Conservation (phyloP, 1,140 invertebrate genomes). For the Heliothis subflexa region DNA sequence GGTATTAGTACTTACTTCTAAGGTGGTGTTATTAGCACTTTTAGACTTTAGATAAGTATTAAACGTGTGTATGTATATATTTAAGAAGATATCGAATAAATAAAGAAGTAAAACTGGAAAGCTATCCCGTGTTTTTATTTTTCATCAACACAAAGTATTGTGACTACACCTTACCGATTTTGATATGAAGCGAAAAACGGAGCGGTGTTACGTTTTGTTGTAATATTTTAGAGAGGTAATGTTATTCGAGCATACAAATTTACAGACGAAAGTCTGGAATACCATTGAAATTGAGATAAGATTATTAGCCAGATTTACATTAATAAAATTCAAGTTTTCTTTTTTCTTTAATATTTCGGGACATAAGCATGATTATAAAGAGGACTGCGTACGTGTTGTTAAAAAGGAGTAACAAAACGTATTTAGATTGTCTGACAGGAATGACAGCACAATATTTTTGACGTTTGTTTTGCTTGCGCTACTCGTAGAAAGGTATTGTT, state of each 20-base stretch:
- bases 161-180: too few relatives aligned
- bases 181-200: not conserved
- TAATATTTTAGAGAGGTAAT: not conserved
- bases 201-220: conserved; percentile 11
- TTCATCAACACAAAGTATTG: too few relatives aligned
- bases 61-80: not conserved
- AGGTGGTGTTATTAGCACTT: not conserved
- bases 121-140: not conserved
- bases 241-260: not conserved
- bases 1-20: not conserved
- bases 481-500: conserved; percentile 57
- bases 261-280: not conserved
- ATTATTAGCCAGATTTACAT: too few relatives aligned
- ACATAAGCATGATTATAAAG: not conserved
- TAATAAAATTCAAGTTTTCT: too few relatives aligned
- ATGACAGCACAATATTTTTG: conserved; percentile 57
- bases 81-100: not conserved
- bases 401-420: conserved; percentile 46
- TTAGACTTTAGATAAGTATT: not conserved
- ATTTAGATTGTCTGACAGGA: conserved; percentile 43
- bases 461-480: conserved; percentile 68
- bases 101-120: not conserved
- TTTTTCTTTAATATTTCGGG: too few relatives aligned
- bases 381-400: not conserved
- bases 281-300: not conserved